Percentiles rank a stretch among this genome's conserved stretches.
Evolutionary conservation across 1,140 invertebrate genomes (phyloP).

Genomic region (Xylocopa sonorina): DNA sequence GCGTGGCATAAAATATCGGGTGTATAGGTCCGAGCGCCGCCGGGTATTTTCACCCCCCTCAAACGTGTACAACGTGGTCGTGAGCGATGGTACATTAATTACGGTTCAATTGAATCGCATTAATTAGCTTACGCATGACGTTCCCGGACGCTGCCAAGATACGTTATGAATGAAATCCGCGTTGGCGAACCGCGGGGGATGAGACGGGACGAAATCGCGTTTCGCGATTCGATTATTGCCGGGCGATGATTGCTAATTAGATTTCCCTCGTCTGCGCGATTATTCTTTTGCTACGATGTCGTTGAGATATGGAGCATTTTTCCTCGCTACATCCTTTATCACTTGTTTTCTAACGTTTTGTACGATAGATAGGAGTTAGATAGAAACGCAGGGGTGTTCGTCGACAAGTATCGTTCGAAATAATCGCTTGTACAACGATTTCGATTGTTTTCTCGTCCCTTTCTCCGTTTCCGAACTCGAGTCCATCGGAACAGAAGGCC

Average conservation of each 20-base stretch:
- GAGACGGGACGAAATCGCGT: not conserved
- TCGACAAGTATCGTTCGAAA: no score
- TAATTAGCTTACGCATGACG: slow-evolving; percentile 21
- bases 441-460: no score
- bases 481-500: slow-evolving; percentile 25
- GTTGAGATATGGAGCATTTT: no score
- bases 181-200: not conserved
- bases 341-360: no score
- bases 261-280: no score
- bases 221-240: not conserved
- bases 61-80: not conserved
- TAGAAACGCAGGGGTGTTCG: no score
- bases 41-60: not conserved
- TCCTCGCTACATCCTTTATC: no score
- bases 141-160: not conserved
- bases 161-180: slow-evolving; percentile 27
- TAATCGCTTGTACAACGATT: no score
- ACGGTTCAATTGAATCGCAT: not conserved
- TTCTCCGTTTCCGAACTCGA: no score
- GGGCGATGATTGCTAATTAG: no score
- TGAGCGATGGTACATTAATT: not conserved
- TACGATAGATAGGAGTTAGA: no score
- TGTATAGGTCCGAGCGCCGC: not conserved
- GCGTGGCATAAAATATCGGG: slow-evolving; percentile 34
- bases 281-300: no score